A percentile compares a stretch with the other conserved stretches of the same genome.
phyloP scores from a whole-genome alignment of 1,140 invertebrate genomes.

The Caenorhabditis brenneri region DNA sequence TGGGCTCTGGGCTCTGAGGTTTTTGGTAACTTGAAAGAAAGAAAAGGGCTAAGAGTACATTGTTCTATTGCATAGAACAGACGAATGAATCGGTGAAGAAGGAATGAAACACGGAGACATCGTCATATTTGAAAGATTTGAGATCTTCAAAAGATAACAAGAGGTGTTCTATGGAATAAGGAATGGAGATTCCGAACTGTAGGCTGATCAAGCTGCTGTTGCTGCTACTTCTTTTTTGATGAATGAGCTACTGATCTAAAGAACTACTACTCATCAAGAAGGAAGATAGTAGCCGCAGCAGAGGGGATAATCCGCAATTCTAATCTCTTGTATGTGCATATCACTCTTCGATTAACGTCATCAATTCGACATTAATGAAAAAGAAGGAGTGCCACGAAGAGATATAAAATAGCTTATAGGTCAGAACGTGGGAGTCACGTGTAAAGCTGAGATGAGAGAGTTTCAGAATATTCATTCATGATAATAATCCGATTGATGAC shows the following conservation, averaged over 20 bases:
- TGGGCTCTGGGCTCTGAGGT: background rate
- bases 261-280: conserved; percentile 10
- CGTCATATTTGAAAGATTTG: no score
- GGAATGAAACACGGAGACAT: no score
- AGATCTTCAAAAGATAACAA: no score
- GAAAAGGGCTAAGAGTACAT: background rate
- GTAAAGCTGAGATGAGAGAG: background rate
- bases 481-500: conserved; percentile 14
- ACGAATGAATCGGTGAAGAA: no score
- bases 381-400: background rate
- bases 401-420: background rate
- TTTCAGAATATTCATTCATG: no score
- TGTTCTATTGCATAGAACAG: conserved; percentile 4
- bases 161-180: no score
- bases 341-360: conserved; percentile 43
- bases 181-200: no score
- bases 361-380: conserved; percentile 25
- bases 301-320: background rate
- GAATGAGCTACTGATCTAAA: background rate
- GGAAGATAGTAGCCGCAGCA: background rate
- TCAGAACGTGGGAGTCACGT: conserved; percentile 21
- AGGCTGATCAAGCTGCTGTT: no score
- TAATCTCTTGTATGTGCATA: background rate
- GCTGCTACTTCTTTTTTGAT: no score
- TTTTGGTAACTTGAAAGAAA: background rate